These are phyloP conservation scores for Slavum lentiscoides DNA, from an alignment of 2,888 invertebrate genomes.

Conservation along the genomic window DNA sequence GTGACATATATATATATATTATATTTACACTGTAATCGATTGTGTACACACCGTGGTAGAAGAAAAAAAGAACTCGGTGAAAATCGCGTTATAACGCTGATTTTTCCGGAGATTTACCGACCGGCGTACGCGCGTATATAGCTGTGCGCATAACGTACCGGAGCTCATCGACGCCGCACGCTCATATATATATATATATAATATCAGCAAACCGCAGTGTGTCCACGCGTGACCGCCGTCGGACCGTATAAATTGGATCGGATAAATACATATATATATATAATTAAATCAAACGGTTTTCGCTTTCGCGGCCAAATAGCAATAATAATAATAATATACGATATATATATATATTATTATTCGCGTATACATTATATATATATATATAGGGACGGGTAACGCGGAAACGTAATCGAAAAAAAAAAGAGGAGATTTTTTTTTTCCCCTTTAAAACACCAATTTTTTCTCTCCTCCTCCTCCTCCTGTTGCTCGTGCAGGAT, in stretches of 20 bases:
- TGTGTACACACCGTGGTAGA: no score
- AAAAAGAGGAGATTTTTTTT: not conserved
- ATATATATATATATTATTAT: no score
- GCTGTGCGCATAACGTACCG: no score
- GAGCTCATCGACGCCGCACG: not conserved
- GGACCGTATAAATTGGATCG: constrained; percentile 41
- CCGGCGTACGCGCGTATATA: no score
- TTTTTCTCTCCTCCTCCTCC: not conserved
- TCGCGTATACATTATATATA: no score
- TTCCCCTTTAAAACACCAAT: not conserved
- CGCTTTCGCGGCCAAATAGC: constrained; percentile 15
- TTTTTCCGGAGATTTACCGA: no score
- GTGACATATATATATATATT: no score
- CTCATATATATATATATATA: not conserved
- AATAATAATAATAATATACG: no score
- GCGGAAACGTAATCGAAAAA: constrained; percentile 13
- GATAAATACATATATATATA: not conserved
- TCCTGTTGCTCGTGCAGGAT: no score
- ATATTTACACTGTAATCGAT: no score
- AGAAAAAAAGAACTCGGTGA: no score
- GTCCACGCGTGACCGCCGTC: constrained; percentile 1
- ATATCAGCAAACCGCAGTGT: not conserved
- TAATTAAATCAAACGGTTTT: constrained; percentile 40
- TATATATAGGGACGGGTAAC: not conserved
- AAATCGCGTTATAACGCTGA: no score